Base-by-base conservation (phyloP, 2,113 vertebrate genomes). In the Stercorarius parasiticus region DNA sequence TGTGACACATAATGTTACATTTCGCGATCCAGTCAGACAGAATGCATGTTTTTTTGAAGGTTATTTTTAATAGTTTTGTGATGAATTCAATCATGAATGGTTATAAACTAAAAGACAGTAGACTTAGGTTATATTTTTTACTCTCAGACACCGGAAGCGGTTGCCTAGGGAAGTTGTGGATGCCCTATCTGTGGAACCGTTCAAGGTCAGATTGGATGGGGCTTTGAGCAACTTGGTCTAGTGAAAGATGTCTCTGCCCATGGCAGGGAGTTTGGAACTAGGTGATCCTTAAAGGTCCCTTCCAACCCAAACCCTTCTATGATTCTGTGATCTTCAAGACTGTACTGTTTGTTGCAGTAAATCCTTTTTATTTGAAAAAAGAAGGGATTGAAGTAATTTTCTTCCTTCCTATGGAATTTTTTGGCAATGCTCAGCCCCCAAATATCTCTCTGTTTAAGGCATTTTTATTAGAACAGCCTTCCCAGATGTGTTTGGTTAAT, bases 161-260 rank as follows among this genome's bases (percentile, higher is more conserved):
- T 11, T 73, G 27, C 32, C 8, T 36, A 38, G 47, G 13, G 30
- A 45, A 40, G 23, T 0, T 29, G 30, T 65, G 30, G 34, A 7
- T 73, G n/a, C 21, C 36, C 19, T 22, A 3, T 25, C 10, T 38
- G 36, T 61, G 1, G 9, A 14, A 42, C 9, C 2, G 11, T 73
- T 77, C 1, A 4, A 26, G 21, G 23, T 3, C 30, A 25, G 65
- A 1, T 0, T 76, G 38, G 6, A 83, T 4, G 18, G 8, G 23
- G 18, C 42, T 88, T 19, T 27, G 52, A 53, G 43, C 10, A 58
- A 3, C 11, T 6, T 78, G 38, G 0, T 27, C 26, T 53, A 5
- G 15, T 49, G 52, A 5, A 32, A 49, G 22, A 2, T 70, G 64
- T 12, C 32, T 29, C 50, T 77, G 19, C 20, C 10, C 2, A 7